Base-by-base conservation (phyloP, 2,797 vertebrate species). In the Sus cebifrons region DNA sequence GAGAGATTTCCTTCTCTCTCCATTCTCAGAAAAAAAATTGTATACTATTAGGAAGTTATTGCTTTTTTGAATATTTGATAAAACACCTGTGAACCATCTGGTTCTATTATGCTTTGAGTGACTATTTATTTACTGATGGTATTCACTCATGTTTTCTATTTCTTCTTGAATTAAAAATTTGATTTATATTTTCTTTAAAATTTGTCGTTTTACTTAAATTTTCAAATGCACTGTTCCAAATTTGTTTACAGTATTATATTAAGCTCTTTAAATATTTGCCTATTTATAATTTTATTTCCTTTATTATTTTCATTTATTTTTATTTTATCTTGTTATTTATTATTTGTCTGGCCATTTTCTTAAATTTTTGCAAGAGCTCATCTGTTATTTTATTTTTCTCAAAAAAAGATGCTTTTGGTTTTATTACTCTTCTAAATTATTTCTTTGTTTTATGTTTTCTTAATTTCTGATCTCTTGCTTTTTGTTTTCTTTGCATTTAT, bases 161-260 rank as follows among this genome's bases (percentile, higher is more conserved):
- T 82, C 44, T 36, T 52, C 62, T 36, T 89, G 25, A 94, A 11
- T 70, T 54, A 91, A 91, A 74, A 62, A 23, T 91, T 91, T 75
- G 64, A 78, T 83, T 86, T 15, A 62, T 56, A 82, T 78, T 83
- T 93, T 73, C 20, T 89, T 94, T 73, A 85, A 78, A 74, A 74
- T 49, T 74, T 81, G 15, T 36, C 21, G 82, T 91, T 93, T 87
- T 56, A 83, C 25, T 65, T 84, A 95, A 27, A 91, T 49, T 87
- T 89, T 82, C 64, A 74, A 95, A 78, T 74, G 13, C 20, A 54
- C 14, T 86, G 16, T 25, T 62, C 32, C 25, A 44, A 81, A 89
- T 12, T 82, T 89, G 3, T 56, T 56, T n/a, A 23, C 32, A 40
- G 49, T 87, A 60, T 86, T 73, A 90, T 25, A 2, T 21, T 77